Base-by-base conservation (phyloP, 2,888 invertebrate species). In the Limnephilus auricula region DNA sequence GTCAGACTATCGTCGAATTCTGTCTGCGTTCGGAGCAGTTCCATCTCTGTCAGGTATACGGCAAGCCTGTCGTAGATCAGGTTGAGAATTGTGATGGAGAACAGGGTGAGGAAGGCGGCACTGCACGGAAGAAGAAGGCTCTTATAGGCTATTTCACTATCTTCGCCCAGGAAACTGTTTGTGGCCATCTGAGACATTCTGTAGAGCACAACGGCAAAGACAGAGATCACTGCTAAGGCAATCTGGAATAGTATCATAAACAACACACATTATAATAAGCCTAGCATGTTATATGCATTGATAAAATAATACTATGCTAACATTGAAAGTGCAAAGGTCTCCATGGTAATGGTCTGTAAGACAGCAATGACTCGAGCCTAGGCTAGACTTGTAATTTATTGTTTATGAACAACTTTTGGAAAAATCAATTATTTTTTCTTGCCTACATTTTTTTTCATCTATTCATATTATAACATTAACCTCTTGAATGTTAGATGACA, bases 1-100 rank as follows among this genome's bases (percentile, higher is more conserved):
- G 98, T 98, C 90, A 98, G 96, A 94, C 98, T 98, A 94, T 98
- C 98, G 93, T 98, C 98, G 94, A 98, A 98, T 95, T 98, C 98
- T 6, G 97, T 97, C 95, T 98, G 98, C 0, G 98, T 98, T 93
- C 98, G 96, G 94, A 97, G 97, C 93, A 97, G 95, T 95, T 98
- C 97, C 95, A 97, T 95, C 94, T 98, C 97, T 12, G 98, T 98
- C 92, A 98, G 95, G 94, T 96, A 96, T 79, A 96, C 96, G 0
- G 98, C 98, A 92, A 97, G 94, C 94, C 95, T 95, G 92, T 97
- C 96, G 94, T 98, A 98, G 40, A 97, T 95, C 94, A 96, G 96
- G 94, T 98, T 98, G 92, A 98, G 96, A 91, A 98, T 95, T 92
- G 98, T 96, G 94, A 98, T 98, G 93, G 98, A 97, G 86, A 96